phyloP scores from a whole-genome alignment of 2,113 vertebrate species.

The Phoenicopterus ruber region DNA sequence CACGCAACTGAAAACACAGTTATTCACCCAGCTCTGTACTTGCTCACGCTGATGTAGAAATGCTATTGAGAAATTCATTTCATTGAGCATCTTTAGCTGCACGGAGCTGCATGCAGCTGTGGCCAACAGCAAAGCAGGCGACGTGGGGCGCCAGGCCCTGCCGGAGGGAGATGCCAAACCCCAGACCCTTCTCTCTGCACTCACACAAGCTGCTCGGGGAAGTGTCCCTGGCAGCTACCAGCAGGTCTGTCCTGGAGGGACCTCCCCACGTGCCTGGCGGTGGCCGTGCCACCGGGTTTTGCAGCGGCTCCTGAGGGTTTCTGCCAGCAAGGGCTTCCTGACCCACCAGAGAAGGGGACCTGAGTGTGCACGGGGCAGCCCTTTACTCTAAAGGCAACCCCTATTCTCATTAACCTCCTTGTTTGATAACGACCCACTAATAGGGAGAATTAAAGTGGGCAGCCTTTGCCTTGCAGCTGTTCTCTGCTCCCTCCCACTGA shows the following conservation, averaged over 20 bases:
- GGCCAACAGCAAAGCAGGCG: no score
- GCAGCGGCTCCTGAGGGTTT: not conserved
- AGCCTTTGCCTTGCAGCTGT: slow-evolving; percentile 43
- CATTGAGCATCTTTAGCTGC: not conserved
- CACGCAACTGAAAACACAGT: not conserved
- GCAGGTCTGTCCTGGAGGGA: not conserved
- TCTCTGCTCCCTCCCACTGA: not conserved
- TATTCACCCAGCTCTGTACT: not conserved
- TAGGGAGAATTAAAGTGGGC: slow-evolving; percentile 31
- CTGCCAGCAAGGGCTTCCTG: not conserved
- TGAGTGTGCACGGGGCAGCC: not conserved
- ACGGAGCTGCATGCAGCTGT: no score
- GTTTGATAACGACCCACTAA: slow-evolving; percentile 38
- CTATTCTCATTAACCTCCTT: not conserved
- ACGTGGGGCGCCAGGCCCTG: no score
- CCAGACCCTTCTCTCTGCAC: no score
- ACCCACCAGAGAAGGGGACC: not conserved
- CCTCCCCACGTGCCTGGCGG: fast-evolving
- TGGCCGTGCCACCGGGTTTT: not conserved
- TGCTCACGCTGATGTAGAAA: not conserved
- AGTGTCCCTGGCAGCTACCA: no score
- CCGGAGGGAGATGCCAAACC: no score
- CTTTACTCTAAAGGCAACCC: not conserved
- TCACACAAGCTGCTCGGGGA: no score
- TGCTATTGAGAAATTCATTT: not conserved